Base-by-base conservation (phyloP, 2,888 invertebrate genomes). In the Andrena haemorrhoa region DNA sequence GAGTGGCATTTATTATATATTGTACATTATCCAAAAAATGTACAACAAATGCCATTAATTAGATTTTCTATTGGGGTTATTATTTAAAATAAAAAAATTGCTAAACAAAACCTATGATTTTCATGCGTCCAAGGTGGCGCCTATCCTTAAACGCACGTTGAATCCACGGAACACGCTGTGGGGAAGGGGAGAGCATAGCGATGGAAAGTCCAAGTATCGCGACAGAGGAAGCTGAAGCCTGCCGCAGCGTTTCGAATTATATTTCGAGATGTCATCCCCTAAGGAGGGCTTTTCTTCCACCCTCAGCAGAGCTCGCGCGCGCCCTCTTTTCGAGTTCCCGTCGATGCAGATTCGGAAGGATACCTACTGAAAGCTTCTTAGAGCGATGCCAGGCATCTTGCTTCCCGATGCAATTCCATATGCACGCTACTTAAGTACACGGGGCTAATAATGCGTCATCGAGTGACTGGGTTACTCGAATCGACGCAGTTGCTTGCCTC, bases 301-400 rank as follows among this genome's bases (percentile, higher is more conserved):
- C 23, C 53, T 23, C 53, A 23, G 53, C 53, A 26, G 53, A 53
- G 8, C 23, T 2, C 53, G 51, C 51, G 51, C 20, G 53, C 8
- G 35, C 10, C 35, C 3, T 0, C 23, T 23, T 53, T 23, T 53
- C 53, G 23, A 23, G 23, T 8, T 53, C 23, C 8, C 47, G 68
- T 63, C 47, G 56, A 75, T 56, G 63, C 41, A 60, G 53, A 68
- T 63, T 26, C 56, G 33, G 66, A 51, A 23, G 68, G 66, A 53
- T 68, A 58, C 47, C 64, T 16, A n/a, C 29, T 47, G 16, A 20
- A 78, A 75, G 69, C 75, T 61, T 75, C 68, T 69, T 79, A 56
- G 49, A 33, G 5, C 20, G 41, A 41, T 33, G 41, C 63, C 33
- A 35, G 20, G 20, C 35, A 33, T 41, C 63, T 63, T 35, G 41